These are phyloP conservation scores for Drosophila varians DNA, from an alignment of 1,140 invertebrate genomes.

Conservation along the genomic window DNA sequence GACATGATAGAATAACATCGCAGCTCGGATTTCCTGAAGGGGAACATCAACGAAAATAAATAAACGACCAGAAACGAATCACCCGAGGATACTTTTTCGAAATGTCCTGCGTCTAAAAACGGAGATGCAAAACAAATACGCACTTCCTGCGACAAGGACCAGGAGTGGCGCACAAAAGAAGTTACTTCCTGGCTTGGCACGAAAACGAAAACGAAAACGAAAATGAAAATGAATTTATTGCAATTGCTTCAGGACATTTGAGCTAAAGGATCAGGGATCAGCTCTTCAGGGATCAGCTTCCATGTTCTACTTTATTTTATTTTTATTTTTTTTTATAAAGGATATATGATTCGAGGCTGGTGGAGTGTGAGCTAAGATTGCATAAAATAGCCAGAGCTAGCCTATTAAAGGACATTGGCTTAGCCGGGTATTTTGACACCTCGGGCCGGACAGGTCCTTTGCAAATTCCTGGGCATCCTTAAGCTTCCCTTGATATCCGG, in stretches of 20 bases:
- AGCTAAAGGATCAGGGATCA: conserved; percentile 25
- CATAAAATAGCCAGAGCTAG: conserved; percentile 51
- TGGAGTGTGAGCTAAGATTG: conserved; percentile 66
- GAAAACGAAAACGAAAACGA: conserved; percentile 38
- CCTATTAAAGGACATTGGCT: conserved; percentile 81
- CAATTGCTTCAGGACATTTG: conserved; percentile 50
- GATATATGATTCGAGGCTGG: conserved; percentile 22
- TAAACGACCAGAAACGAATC: conserved; percentile 40
- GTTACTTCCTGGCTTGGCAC: conserved; percentile 76
- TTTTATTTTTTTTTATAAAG: neutral
- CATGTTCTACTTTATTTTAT: too few species aligned
- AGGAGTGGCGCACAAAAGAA: conserved; percentile 45
- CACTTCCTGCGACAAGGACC: conserved; percentile 64
- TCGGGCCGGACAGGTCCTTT: conserved; percentile 25
- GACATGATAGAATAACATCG: conserved; percentile 79
- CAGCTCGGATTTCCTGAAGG: conserved; percentile 65
- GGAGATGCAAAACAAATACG: conserved; percentile 75
- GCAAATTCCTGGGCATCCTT: conserved; percentile 4
- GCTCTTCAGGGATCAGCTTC: too few species aligned
- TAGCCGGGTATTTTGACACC: conserved; percentile 82
- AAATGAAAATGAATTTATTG: conserved; percentile 62
- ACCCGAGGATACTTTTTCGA: conserved; percentile 19
- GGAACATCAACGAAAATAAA: conserved; percentile 64
- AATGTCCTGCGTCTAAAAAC: conserved; percentile 9
- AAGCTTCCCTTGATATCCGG: conserved; percentile 73